Conservation (phyloP, 2,797 vertebrate genomes). For the Percopsis omiscomaycus region DNA sequence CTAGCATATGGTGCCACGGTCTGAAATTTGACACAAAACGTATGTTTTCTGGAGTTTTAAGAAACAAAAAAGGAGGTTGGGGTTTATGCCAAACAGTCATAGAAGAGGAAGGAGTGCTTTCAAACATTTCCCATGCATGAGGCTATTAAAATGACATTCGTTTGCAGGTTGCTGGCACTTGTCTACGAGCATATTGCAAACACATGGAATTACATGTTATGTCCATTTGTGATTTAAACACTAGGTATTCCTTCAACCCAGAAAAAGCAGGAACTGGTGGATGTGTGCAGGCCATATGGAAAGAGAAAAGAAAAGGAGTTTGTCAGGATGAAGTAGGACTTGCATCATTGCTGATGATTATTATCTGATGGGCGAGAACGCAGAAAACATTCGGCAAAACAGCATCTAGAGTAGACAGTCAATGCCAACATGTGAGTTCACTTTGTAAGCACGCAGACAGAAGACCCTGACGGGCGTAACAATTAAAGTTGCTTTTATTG, state of each 20-base stretch:
- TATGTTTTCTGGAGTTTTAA: constrained; percentile 69
- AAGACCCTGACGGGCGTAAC: no score
- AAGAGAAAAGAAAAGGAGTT: constrained; percentile 37
- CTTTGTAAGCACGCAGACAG: constrained; percentile 10
- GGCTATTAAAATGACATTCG: constrained; percentile 78
- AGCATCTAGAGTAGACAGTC: constrained; percentile 12
- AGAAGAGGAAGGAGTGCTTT: constrained; percentile 71
- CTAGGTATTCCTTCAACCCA: constrained; percentile 67
- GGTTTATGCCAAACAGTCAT: constrained; percentile 73
- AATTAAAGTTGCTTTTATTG: no score
- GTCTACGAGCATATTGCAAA: constrained; percentile 73
- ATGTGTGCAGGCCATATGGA: constrained; percentile 61
- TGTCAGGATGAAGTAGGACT: constrained; percentile 38
- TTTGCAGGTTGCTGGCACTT: constrained; percentile 76
- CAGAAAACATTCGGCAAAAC: constrained; percentile 29
- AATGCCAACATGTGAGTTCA: constrained; percentile 10
- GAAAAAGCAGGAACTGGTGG: constrained; percentile 55
- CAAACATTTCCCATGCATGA: constrained; percentile 74
- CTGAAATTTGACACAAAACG: constrained; percentile 74
- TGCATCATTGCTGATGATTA: constrained; percentile 39
- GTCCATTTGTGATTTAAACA: constrained; percentile 73
- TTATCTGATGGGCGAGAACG: constrained; percentile 33
- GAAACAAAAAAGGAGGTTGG: constrained; percentile 63
- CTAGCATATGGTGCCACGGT: constrained; percentile 42
- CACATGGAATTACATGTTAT: constrained; percentile 75